These are phyloP conservation scores for Diceros bicornis DNA, from an alignment of 2,797 vertebrate species.

Conservation along the genomic window DNA sequence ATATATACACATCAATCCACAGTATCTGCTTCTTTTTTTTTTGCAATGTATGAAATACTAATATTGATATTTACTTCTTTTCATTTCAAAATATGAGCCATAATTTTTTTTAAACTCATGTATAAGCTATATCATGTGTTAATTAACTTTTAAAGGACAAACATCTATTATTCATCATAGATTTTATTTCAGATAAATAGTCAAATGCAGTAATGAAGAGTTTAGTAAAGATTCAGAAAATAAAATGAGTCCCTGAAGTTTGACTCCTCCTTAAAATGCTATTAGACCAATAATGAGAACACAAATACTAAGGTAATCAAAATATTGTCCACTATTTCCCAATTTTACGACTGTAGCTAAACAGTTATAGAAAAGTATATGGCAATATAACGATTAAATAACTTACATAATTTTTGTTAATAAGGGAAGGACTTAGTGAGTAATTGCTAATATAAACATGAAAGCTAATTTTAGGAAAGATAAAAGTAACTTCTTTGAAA, in stretches of 20 bases:
- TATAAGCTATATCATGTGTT: neutral
- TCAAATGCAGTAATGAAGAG: neutral
- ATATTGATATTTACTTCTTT: neutral
- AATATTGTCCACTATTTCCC: neutral
- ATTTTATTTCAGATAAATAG: neutral
- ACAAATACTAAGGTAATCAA: neutral
- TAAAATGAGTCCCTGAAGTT: neutral
- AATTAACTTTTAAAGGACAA: neutral
- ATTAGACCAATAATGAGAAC: neutral
- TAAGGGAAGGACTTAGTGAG: neutral
- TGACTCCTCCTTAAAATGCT: neutral
- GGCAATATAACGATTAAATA: neutral
- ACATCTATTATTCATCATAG: neutral
- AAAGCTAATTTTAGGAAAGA: conserved; percentile 44
- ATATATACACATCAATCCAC: neutral
- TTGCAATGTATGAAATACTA: neutral
- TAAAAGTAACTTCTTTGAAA: conserved; percentile 40
- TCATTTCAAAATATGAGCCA: conserved; percentile 55
- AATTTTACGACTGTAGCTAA: conserved; percentile 44
- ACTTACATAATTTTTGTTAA: conserved; percentile 36
- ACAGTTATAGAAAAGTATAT: neutral
- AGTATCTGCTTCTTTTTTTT: neutral
- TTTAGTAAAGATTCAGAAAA: conserved; percentile 25
- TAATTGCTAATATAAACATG: conserved; percentile 32
- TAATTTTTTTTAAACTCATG: neutral